phyloP scores from a whole-genome alignment of 2,113 vertebrate species.

The Oxyruncus cristatus region DNA sequence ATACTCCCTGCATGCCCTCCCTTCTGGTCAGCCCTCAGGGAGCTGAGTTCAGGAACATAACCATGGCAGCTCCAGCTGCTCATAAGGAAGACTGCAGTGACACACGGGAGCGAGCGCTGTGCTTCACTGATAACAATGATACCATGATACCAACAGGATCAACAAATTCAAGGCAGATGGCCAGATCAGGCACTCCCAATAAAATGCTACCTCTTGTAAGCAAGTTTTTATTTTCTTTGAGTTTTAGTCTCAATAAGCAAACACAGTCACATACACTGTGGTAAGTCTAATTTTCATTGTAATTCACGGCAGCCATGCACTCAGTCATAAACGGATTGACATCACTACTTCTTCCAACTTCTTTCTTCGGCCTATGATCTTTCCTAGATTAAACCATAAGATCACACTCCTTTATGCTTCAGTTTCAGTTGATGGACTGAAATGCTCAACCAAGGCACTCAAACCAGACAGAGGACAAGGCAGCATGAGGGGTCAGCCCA shows the following conservation, averaged over 20 bases:
- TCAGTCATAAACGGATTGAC: neutral
- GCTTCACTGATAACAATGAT: neutral
- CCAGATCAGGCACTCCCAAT: neutral
- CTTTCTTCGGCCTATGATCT: neutral
- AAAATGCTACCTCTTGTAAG: neutral
- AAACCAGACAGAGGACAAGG: neutral
- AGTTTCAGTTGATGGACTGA: neutral
- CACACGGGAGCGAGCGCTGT: accelerated
- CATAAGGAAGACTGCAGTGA: accelerated
- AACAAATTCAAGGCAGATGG: neutral
- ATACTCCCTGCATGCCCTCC: neutral
- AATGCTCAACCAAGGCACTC: neutral
- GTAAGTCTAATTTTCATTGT: neutral
- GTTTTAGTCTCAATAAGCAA: neutral
- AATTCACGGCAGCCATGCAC: neutral
- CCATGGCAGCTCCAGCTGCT: neutral
- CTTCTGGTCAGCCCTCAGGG: neutral
- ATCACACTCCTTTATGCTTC: neutral
- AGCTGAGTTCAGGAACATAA: neutral
- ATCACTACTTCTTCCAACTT: neutral
- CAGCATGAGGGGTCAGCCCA: neutral
- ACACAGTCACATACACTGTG: neutral
- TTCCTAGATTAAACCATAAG: neutral
- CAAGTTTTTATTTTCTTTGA: neutral
- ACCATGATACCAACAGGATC: accelerated